phyloP scores from a whole-genome alignment of 2,888 invertebrate species.

The Clusia tigrina region DNA sequence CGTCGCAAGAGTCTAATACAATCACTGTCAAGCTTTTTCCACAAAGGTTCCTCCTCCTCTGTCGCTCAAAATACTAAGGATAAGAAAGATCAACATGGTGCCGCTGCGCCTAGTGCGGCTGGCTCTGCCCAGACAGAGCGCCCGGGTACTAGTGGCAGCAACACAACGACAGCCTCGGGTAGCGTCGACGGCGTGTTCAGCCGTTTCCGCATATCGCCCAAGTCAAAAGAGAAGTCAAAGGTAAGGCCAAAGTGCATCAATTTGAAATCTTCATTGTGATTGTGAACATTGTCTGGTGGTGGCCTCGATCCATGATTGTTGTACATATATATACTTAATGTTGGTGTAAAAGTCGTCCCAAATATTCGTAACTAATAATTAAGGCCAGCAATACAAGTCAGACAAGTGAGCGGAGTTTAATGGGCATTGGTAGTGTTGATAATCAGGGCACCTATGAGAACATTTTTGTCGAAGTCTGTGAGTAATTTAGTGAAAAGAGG shows the following conservation, averaged over 20 bases:
- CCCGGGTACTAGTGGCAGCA: conserved; percentile 64
- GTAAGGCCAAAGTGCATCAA: conserved; percentile 64
- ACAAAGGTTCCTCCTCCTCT: conserved; percentile 67
- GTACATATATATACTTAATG: conserved; percentile 11
- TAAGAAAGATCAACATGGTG: conserved; percentile 54
- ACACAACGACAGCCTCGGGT: conserved; percentile 46
- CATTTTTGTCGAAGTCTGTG: too few relatives aligned
- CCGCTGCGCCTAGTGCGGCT: conserved; percentile 42
- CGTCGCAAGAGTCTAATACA: conserved; percentile 84
- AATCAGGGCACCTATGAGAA: too few relatives aligned
- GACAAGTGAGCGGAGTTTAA: too few relatives aligned
- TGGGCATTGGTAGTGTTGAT: too few relatives aligned
- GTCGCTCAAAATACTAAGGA: conserved; percentile 63
- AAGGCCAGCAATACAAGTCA: background rate
- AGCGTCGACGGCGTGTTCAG: conserved; percentile 64
- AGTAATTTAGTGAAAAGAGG: too few relatives aligned
- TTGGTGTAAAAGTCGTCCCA: background rate
- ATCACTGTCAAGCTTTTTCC: conserved; percentile 83
- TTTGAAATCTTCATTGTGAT: background rate
- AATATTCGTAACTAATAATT: background rate
- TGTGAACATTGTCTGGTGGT: too few relatives aligned
- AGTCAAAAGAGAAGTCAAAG: conserved; percentile 72
- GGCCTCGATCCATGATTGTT: background rate
- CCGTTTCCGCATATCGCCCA: conserved; percentile 70
- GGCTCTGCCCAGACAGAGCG: conserved; percentile 73